These are phyloP conservation scores for Brevimyrus niger DNA, from an alignment of 2,113 vertebrate species.

Conservation along the genomic window DNA sequence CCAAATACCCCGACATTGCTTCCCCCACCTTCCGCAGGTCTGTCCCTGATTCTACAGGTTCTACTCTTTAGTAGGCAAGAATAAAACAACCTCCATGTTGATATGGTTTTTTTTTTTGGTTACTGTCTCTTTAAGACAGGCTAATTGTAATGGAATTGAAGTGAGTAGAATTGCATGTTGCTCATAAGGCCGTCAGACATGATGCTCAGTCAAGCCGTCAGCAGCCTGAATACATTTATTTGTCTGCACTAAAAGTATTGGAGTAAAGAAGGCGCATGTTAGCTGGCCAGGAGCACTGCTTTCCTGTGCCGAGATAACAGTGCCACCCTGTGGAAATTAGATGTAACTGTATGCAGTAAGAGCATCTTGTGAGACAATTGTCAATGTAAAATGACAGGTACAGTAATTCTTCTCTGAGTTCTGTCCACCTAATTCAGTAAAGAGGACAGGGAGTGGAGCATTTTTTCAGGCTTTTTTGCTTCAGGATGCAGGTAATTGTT, in stretches of 20 bases:
- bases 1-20: conserved; percentile 76
- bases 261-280: background rate
- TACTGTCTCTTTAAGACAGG: background rate
- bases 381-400: background rate
- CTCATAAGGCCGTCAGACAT: background rate
- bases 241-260: background rate
- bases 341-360: background rate
- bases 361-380: background rate
- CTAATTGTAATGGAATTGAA: background rate
- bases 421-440: background rate
- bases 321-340: background rate
- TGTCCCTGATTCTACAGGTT: conserved; percentile 32
- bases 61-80: background rate
- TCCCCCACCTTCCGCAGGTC: conserved; percentile 79
- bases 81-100: background rate
- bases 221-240: background rate
- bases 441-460: background rate
- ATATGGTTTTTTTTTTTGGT: background rate
- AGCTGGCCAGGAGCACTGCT: background rate
- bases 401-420: background rate
- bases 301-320: background rate
- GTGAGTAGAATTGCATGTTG: background rate
- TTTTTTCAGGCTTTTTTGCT: background rate
- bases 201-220: background rate
- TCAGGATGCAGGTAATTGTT: background rate